These are phyloP conservation scores for Peromyscus maniculatus DNA, from an alignment of 2,113 vertebrate species.

Conservation along the genomic window DNA sequence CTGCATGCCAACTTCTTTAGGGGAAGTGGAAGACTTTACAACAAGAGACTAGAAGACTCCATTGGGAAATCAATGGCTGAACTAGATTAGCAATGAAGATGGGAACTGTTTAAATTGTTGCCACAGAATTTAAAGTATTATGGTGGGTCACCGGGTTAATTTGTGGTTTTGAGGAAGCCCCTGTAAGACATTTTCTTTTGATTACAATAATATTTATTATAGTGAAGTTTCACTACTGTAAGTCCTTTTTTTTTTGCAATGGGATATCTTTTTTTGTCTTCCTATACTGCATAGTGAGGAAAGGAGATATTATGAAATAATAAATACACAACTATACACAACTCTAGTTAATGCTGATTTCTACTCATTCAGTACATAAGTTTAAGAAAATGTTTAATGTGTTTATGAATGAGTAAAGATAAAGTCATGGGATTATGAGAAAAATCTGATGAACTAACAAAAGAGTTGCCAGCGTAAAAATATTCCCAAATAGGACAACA, in stretches of 20 bases:
- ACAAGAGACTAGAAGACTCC: background rate
- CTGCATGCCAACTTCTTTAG: background rate
- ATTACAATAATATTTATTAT: background rate
- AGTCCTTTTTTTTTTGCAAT: conserved; percentile 40
- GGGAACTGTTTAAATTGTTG: background rate
- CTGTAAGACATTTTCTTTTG: background rate
- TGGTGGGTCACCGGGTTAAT: background rate
- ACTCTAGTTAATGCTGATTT: conserved; percentile 28
- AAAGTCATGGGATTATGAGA: background rate
- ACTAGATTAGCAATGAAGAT: background rate
- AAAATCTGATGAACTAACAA: conserved; percentile 14
- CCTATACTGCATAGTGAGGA: background rate
- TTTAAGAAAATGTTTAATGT: background rate
- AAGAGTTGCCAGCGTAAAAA: background rate
- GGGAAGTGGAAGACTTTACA: background rate
- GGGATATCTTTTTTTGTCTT: background rate
- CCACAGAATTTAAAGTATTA: background rate
- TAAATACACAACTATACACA: conserved; percentile 26
- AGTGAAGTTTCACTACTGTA: conserved; percentile 5
- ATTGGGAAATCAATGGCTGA: background rate
- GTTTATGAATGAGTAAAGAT: background rate
- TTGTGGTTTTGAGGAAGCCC: background rate
- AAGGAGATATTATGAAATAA: background rate
- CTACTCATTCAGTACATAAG: background rate
- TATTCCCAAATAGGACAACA: background rate